Evolutionary conservation across 2,113 vertebrate genomes (phyloP).

Genomic region (Labrus mixtus): DNA sequence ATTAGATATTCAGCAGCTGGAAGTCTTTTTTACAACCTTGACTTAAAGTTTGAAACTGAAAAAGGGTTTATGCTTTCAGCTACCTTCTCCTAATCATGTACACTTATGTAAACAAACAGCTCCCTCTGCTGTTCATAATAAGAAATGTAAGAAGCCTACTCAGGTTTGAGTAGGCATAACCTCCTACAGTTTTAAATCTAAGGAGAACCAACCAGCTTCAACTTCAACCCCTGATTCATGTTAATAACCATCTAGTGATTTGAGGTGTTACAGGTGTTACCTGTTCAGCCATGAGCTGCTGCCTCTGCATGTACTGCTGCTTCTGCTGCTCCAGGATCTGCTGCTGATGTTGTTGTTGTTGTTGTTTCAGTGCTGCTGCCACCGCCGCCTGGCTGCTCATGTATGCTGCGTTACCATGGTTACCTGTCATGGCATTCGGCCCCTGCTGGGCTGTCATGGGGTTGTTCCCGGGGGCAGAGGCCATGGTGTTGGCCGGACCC

Average conservation of each 20-base stretch:
- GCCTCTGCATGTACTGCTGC: conserved; percentile 83
- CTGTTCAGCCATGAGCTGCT: conserved; percentile 94
- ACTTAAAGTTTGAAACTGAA: no score
- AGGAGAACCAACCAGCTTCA: no score
- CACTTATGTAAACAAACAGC: not conserved
- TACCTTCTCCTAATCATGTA: no score
- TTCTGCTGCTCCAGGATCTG: conserved; percentile 90
- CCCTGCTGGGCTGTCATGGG: conserved; percentile 84
- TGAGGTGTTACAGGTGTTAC: conserved; percentile 71
- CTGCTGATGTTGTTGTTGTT: conserved; percentile 67
- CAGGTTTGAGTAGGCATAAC: no score
- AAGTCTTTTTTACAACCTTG: no score
- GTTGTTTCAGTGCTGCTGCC: conserved; percentile 86
- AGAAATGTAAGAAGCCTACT: no score
- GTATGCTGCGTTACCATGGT: conserved; percentile 86
- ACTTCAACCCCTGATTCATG: no score
- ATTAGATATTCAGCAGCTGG: no score
- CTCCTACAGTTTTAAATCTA: no score
- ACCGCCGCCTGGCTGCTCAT: conserved; percentile 88
- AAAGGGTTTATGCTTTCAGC: no score
- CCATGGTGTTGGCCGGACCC: conserved; percentile 82
- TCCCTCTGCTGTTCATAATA: conserved; percentile 9
- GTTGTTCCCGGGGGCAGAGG: conserved; percentile 81
- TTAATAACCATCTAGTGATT: no score
- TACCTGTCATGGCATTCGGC: conserved; percentile 81